Percentiles rank a stretch among this genome's conserved stretches.
These are phyloP conservation scores for Julus scanicus DNA, from an alignment of 2,888 invertebrate genomes.

Conservation along the genomic window DNA sequence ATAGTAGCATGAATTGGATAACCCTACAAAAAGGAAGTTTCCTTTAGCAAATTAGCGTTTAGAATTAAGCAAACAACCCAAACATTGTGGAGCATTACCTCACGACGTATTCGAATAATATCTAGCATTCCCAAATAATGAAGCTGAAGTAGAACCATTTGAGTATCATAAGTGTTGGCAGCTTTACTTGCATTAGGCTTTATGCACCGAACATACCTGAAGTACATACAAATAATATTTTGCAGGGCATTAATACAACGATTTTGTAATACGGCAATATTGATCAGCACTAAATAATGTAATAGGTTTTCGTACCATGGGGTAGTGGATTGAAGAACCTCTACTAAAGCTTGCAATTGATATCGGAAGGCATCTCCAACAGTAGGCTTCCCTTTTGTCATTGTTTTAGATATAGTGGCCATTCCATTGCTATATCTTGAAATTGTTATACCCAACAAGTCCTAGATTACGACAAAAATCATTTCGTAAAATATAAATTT, in stretches of 20 bases:
- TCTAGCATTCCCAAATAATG: constrained; percentile 93
- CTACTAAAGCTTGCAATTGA: constrained; percentile 87
- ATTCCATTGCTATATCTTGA: constrained; percentile 67
- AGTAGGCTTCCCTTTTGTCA: constrained; percentile 88
- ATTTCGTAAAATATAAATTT: not conserved
- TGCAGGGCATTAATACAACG: not conserved
- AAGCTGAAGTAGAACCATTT: constrained; percentile 85
- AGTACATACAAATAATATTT: not conserved
- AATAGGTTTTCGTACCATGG: constrained; percentile 74
- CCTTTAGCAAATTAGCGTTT: not conserved
- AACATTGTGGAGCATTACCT: constrained; percentile 55
- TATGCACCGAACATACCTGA: constrained; percentile 88
- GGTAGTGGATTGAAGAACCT: constrained; percentile 87
- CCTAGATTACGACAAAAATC: constrained; percentile 66
- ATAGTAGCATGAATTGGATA: constrained; percentile 87
- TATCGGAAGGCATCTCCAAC: constrained; percentile 90
- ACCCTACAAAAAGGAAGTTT: constrained; percentile 70
- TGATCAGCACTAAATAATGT: not conserved
- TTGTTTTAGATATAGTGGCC: constrained; percentile 79
- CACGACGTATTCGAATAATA: constrained; percentile 88
- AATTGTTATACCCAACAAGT: constrained; percentile 67
- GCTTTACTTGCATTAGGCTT: constrained; percentile 89
- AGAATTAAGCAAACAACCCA: too few relatives aligned
- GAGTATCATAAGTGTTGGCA: constrained; percentile 81
- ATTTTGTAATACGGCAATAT: not conserved